Percentiles rank a stretch among this genome's conserved stretches.
Conservation (phyloP, 2,797 vertebrate species). For the Graptemys geographica region DNA sequence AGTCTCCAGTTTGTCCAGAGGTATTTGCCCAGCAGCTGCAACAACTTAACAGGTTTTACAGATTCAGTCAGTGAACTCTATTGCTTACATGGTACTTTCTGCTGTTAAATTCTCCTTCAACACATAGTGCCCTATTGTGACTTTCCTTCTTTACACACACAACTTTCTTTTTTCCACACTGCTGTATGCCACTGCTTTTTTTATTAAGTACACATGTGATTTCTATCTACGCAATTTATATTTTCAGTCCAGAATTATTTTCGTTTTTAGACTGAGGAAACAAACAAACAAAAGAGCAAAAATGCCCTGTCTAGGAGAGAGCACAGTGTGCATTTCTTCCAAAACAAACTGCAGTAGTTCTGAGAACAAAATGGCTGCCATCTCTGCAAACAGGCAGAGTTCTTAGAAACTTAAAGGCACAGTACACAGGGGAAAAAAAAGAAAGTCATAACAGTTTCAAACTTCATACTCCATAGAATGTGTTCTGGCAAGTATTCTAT, state of each 20-base stretch:
- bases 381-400: neutral
- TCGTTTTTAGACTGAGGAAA: constrained; percentile 63
- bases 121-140: constrained; percentile 2
- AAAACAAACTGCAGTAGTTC: neutral
- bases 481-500: neutral
- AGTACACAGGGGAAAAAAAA: fast-evolving
- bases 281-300: constrained; percentile 53
- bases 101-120: constrained; percentile 61
- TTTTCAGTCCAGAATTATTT: neutral
- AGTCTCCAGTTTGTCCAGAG: constrained; percentile 48
- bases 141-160: constrained; percentile 51
- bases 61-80: constrained; percentile 48
- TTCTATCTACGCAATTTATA: constrained; percentile 36
- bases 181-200: constrained; percentile 9
- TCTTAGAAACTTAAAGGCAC: neutral
- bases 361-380: fast-evolving
- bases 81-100: constrained; percentile 66
- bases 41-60: constrained; percentile 61
- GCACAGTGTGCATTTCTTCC: neutral
- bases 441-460: neutral
- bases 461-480: neutral
- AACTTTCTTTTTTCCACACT: constrained; percentile 14
- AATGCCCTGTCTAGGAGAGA: neutral
- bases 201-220: neutral
- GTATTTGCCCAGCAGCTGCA: constrained; percentile 58